These are phyloP conservation scores for Scolanthus callimorphus DNA, from an alignment of 92 coral and sea anemone species.

Conservation along the genomic window DNA sequence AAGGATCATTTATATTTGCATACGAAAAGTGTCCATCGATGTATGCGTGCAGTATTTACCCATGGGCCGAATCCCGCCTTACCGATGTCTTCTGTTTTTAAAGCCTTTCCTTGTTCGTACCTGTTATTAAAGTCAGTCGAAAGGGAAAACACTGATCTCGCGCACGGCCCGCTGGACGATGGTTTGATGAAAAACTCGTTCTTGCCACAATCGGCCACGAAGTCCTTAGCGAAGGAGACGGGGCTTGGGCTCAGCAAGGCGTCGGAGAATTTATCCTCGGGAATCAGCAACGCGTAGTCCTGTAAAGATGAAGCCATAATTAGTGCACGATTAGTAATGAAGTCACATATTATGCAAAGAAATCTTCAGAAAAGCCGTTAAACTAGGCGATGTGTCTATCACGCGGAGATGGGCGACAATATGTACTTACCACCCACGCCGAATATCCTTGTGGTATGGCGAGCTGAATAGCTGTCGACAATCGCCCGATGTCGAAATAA, in stretches of 20 bases:
- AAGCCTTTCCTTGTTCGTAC: slow-evolving; percentile 10
- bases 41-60: too few species aligned
- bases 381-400: too few species aligned
- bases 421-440: slow-evolving; percentile 95
- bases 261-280: slow-evolving; percentile 58
- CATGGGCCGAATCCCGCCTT: too few species aligned
- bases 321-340: too few species aligned
- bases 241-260: slow-evolving; percentile 60
- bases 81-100: too few species aligned
- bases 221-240: slow-evolving; percentile 66
- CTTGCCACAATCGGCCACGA: slow-evolving; percentile 70
- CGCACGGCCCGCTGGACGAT: slow-evolving; percentile 51
- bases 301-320: slow-evolving; percentile 9
- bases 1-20: too few species aligned
- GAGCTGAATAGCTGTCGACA: slow-evolving; percentile 54
- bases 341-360: too few species aligned
- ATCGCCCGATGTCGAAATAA: slow-evolving; percentile 63
- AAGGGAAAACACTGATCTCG: slow-evolving; percentile 83
- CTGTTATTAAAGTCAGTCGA: slow-evolving; percentile 74
- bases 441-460: slow-evolving; percentile 64
- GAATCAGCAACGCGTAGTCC: slow-evolving; percentile 83
- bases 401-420: too few species aligned
- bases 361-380: too few species aligned
- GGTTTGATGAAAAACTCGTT: slow-evolving; percentile 63
- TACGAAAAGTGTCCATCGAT: too few species aligned